Evolutionary conservation across 2,888 invertebrate genomes (phyloP).

Genomic region (Thumatha senex): DNA sequence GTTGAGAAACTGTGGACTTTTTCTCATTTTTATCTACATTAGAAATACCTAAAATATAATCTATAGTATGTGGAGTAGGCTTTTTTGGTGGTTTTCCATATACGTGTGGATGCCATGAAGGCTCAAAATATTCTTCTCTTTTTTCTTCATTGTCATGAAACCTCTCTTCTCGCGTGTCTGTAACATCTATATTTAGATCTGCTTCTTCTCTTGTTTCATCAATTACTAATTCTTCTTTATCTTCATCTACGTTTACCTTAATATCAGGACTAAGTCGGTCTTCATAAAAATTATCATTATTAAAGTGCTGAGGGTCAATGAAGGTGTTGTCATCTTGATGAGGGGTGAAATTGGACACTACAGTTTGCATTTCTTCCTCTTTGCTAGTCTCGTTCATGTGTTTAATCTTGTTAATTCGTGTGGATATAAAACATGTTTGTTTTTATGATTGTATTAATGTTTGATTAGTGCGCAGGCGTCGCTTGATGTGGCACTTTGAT

Average conservation of each 20-base stretch:
- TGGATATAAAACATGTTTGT: conserved; percentile 74
- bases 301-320: conserved; percentile 35
- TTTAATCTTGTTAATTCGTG: conserved; percentile 51
- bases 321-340: conserved; percentile 48
- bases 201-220: conserved; percentile 42
- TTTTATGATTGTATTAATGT: conserved; percentile 77
- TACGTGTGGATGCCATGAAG: conserved; percentile 94
- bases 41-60: conserved; percentile 90
- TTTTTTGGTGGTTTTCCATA: conserved; percentile 91
- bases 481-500: conserved; percentile 71
- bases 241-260: conserved; percentile 64
- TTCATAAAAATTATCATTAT: conserved; percentile 47
- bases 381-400: conserved; percentile 67
- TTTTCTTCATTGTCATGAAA: conserved; percentile 33
- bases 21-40: conserved; percentile 42
- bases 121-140: conserved; percentile 52
- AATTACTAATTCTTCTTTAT: conserved; percentile 58
- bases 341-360: conserved; percentile 60
- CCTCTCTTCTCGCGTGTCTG: conserved; percentile 32
- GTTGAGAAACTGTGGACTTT: conserved; percentile 56
- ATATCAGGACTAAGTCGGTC: conserved; percentile 58
- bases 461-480: conserved; percentile 57
- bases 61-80: conserved; percentile 94
- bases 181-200: conserved; percentile 38
- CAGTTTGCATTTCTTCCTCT: conserved; percentile 72